phyloP scores from a whole-genome alignment of 2,113 vertebrate genomes.

The Gulo gulo region DNA sequence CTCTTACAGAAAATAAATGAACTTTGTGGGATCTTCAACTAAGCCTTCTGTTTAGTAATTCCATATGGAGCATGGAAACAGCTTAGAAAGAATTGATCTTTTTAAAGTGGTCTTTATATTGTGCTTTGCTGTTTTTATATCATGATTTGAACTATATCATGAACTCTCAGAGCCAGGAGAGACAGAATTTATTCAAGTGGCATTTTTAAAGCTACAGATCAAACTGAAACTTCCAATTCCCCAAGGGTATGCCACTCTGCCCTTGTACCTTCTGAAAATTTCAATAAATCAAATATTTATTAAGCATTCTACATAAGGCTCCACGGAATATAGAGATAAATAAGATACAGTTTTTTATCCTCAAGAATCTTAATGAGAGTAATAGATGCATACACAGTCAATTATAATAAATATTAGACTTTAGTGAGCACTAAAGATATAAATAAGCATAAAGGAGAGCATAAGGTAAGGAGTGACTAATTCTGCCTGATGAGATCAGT shows the following conservation, averaged over 20 bases:
- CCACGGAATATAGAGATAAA: background rate
- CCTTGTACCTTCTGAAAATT: conserved; percentile 9
- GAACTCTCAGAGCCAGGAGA: background rate
- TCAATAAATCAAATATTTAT: conserved; percentile 49
- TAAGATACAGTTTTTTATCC: background rate
- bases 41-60: conserved; percentile 61
- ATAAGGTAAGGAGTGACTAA: background rate
- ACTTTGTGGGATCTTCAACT: conserved; percentile 54
- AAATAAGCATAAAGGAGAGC: background rate
- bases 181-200: background rate
- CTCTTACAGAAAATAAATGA: conserved; percentile 56
- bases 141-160: background rate
- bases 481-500: background rate
- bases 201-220: conserved; percentile 13
- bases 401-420: conserved; percentile 34
- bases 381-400: background rate
- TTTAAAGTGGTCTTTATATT: conserved; percentile 52
- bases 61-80: conserved; percentile 33
- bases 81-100: conserved; percentile 44
- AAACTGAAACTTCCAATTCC: background rate
- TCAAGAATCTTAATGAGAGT: conserved; percentile 45
- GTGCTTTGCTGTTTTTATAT: conserved; percentile 24
- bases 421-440: background rate
- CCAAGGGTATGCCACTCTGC: background rate
- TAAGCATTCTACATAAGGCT: background rate